Evolutionary conservation across 2,888 invertebrate species (phyloP), one percentile per base, ranked within the genome.

Genomic region (Cosmia trapezina): DNA sequence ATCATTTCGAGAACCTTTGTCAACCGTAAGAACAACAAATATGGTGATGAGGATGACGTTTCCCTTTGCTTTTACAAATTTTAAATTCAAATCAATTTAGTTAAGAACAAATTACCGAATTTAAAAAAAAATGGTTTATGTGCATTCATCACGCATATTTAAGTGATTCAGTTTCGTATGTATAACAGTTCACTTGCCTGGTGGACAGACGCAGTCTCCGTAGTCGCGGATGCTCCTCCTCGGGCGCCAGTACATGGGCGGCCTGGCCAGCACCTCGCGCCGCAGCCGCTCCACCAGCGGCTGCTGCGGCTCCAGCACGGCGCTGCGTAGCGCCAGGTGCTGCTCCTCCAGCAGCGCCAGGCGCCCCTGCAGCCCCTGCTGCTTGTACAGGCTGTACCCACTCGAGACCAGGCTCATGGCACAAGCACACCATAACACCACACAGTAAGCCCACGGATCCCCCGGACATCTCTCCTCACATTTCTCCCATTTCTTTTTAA

Each of bases 161-260:
- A 33, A 12, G 19, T n/a, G 43, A 69, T 43, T 51, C 7, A 43
- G n/a, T 71, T 37, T 28, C 12, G 37, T 28, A 33, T n/a, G 28
- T 47, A 28, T 33, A 14, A 8, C n/a, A 28, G 19, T 66, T 61
- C 17, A 85, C 91, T 87, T 79, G 97, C 98, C 98, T 97, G 97
- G 96, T 92, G 97, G 97, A 96, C 98, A 98, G 86, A 96, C 95
- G 96, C 98, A 98, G 93, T 97, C 97, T 22, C 97, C 95, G 65
- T 96, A 96, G 86, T 97, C 97, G 86, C 97, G 93, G 85, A 96
- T 94, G 85, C 96, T 95, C 77, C 97, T 91, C 70, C 93, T 88
- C 7, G 93, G 87, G 68, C 95, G 88, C 95, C 95, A 94, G 89
- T 91, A 90, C 64, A 66, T 82, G 4, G 91, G 87, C 7, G 93